These are phyloP conservation scores for Grus americana DNA, from an alignment of 2,113 vertebrate genomes.

Conservation along the genomic window DNA sequence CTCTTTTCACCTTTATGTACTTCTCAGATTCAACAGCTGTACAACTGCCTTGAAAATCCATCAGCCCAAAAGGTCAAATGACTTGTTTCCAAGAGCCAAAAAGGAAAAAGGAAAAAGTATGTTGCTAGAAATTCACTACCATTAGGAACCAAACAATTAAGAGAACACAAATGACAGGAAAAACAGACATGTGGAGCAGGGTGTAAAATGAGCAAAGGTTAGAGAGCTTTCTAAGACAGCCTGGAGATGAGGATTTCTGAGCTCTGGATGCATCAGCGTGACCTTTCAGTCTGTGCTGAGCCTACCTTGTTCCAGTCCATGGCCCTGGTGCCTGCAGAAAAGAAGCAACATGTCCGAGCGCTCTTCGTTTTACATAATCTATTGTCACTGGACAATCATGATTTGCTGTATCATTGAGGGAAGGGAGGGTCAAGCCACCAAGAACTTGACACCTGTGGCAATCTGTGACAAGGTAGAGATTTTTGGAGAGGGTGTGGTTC, in stretches of 20 bases:
- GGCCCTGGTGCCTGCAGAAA: background rate
- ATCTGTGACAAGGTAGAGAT: background rate
- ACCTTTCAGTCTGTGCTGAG: background rate
- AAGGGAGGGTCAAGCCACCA: background rate
- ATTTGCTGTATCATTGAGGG: background rate
- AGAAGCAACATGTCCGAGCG: accelerated
- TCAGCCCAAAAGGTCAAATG: background rate
- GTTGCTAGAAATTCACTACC: background rate
- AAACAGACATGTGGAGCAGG: background rate
- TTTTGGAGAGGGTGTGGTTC: background rate
- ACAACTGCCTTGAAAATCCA: background rate
- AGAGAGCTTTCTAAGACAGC: background rate
- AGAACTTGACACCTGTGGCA: background rate
- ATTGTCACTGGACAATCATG: background rate
- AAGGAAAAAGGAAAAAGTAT: background rate
- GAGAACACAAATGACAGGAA: background rate
- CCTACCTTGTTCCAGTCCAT: background rate
- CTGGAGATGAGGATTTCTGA: background rate
- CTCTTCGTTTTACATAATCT: background rate
- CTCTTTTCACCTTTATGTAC: background rate
- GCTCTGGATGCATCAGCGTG: background rate
- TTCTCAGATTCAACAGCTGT: background rate
- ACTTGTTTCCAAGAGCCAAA: background rate
- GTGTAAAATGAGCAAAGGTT: background rate
- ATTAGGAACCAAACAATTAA: background rate